A percentile compares a stretch with the other conserved stretches of the same genome.
These are phyloP conservation scores for Acridotheres tristis DNA, from an alignment of 2,797 vertebrate species.

Conservation along the genomic window DNA sequence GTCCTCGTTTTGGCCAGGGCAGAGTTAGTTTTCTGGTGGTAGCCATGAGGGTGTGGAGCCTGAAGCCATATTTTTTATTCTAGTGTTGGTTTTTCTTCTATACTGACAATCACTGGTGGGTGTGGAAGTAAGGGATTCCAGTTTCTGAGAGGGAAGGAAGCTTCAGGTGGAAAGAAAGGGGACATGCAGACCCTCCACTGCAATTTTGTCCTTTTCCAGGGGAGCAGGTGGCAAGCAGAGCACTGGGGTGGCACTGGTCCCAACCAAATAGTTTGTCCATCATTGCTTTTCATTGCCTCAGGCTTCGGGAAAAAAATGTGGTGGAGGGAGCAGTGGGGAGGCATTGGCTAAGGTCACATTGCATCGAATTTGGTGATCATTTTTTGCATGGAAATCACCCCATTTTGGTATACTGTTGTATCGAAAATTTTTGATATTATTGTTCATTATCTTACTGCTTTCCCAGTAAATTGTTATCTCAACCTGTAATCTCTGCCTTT, in stretches of 20 bases:
- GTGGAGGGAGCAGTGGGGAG: too few species aligned
- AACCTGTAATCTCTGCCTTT: not conserved
- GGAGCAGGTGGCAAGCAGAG: not conserved
- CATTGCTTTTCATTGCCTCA: not conserved
- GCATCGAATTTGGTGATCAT: not conserved
- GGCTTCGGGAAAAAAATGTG: not conserved
- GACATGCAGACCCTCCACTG: not conserved
- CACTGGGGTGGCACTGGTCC: not conserved
- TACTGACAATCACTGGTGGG: not conserved
- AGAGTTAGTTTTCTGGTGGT: not conserved
- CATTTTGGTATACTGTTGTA: not conserved
- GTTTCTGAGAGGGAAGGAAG: not conserved
- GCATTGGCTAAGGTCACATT: not conserved
- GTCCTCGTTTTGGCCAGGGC: not conserved
- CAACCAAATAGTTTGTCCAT: not conserved
- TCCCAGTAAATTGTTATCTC: not conserved
- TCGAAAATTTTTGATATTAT: not conserved
- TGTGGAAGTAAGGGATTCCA: not conserved
- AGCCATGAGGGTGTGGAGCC: too few species aligned
- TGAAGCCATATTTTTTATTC: not conserved
- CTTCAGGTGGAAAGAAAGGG: not conserved
- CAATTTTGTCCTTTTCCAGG: not conserved
- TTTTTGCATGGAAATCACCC: not conserved
- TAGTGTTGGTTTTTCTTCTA: not conserved
- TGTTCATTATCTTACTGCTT: not conserved